Evolutionary conservation across 1,140 invertebrate species (phyloP).

Genomic region (Drosophila ohnishii): DNA sequence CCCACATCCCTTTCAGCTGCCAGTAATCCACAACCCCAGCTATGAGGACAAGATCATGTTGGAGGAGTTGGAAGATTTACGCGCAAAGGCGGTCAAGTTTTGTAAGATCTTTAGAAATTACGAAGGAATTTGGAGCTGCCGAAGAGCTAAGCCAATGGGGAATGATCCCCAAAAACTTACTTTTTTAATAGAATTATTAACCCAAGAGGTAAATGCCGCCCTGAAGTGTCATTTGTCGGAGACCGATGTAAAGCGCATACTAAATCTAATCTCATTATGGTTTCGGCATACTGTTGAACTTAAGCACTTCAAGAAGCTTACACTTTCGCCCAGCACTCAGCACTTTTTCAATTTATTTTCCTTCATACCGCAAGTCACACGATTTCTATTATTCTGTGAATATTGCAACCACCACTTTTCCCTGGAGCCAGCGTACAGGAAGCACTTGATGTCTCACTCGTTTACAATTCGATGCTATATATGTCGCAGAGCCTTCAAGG

Average conservation of each 20-base stretch:
- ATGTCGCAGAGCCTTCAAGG: slow-evolving; percentile 31
- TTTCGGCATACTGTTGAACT: slow-evolving; percentile 34
- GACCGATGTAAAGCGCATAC: slow-evolving; percentile 58
- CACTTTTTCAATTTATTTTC: slow-evolving; percentile 53
- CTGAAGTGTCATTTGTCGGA: slow-evolving; percentile 27
- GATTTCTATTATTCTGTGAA: slow-evolving; percentile 44
- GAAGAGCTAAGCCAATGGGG: background rate
- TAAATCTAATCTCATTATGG: slow-evolving; percentile 64
- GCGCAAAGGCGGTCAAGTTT: slow-evolving; percentile 33
- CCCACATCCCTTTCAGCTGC: slow-evolving; percentile 36
- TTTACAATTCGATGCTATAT: slow-evolving; percentile 15
- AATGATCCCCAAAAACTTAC: background rate
- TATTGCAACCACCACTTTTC: slow-evolving; percentile 38
- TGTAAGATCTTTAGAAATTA: slow-evolving; percentile 20
- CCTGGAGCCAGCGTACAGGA: slow-evolving; percentile 30
- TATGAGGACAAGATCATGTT: slow-evolving; percentile 40
- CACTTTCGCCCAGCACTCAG: slow-evolving; percentile 4
- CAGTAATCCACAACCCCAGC: slow-evolving; percentile 29
- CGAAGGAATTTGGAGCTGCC: slow-evolving; percentile 38
- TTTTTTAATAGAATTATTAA: background rate
- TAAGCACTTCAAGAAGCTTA: slow-evolving; percentile 33
- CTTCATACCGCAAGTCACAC: slow-evolving; percentile 52
- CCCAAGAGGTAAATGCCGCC: slow-evolving; percentile 30
- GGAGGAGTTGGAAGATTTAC: slow-evolving; percentile 36
- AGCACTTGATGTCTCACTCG: slow-evolving; percentile 33